phyloP scores from a whole-genome alignment of 2,888 invertebrate species.

The Bombylius major region DNA sequence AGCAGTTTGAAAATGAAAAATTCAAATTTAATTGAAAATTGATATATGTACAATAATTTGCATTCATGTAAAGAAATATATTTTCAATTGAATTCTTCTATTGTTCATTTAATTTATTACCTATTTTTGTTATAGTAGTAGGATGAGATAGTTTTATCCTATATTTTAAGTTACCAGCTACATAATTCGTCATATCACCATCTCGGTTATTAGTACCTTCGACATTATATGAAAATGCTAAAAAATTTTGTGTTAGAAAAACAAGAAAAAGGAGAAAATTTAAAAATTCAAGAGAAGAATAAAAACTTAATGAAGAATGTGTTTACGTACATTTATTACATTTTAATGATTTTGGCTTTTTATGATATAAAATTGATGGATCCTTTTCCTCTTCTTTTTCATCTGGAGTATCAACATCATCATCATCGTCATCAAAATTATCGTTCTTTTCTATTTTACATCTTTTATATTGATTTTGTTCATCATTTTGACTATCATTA shows the following conservation, averaged over 20 bases:
- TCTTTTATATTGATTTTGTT: not conserved
- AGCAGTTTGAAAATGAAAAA: too few relatives aligned
- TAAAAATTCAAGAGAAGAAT: not conserved
- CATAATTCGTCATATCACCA: constrained; percentile 81
- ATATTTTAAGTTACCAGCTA: constrained; percentile 81
- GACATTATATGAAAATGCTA: constrained; percentile 49
- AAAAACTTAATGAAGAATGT: too few relatives aligned
- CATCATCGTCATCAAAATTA: not conserved
- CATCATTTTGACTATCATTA: not conserved
- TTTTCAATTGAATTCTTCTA: too few relatives aligned
- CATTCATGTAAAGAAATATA: too few relatives aligned
- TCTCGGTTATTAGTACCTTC: constrained; percentile 74
- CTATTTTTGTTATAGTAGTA: constrained; percentile 52
- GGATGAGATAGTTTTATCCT: constrained; percentile 74
- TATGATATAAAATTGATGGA: not conserved
- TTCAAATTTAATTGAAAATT: too few relatives aligned
- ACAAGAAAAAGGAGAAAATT: not conserved
- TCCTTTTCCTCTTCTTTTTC: not conserved
- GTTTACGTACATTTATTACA: constrained; percentile 25
- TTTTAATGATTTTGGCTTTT: constrained; percentile 22
- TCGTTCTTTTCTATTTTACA: not conserved
- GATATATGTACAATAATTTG: too few relatives aligned
- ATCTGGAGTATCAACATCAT: not conserved
- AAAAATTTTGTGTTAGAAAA: constrained; percentile 1
- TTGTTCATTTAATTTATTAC: too few relatives aligned